These are phyloP conservation scores for human (Homo sapiens) DNA, from an alignment of 2,113 vertebrate genomes.

Conservation along the genomic window DNA sequence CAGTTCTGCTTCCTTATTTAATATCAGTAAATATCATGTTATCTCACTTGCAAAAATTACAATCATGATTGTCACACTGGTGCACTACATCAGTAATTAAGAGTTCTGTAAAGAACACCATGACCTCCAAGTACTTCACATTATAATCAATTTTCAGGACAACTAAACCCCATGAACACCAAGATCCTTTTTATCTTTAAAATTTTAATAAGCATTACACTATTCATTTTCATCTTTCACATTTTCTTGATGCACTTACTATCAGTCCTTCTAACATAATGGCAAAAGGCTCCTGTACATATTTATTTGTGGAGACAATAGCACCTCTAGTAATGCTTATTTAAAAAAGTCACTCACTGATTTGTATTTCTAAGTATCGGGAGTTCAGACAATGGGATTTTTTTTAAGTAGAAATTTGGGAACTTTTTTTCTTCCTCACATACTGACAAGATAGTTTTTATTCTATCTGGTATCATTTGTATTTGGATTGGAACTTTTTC, in stretches of 20 bases:
- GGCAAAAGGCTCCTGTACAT: background rate
- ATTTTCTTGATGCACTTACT: background rate
- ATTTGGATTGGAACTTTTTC: conserved; percentile 3
- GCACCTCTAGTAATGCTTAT: background rate
- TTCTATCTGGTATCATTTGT: background rate
- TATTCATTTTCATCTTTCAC: background rate
- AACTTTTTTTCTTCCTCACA: background rate
- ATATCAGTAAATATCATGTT: background rate
- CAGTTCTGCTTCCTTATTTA: background rate
- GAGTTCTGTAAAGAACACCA: background rate
- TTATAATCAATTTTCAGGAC: background rate
- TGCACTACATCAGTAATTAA: background rate
- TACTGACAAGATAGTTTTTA: background rate
- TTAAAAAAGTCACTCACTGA: background rate
- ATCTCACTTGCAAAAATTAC: background rate
- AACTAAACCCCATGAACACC: background rate
- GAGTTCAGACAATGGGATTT: background rate
- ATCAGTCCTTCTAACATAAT: background rate
- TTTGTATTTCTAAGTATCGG: background rate
- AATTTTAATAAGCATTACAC: background rate
- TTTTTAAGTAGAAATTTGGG: background rate
- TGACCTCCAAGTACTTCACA: background rate
- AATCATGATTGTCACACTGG: background rate
- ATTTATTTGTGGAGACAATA: background rate
- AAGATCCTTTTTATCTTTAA: background rate